Conservation (phyloP, 2,888 invertebrate genomes). For the Mactromeris polynyma region DNA sequence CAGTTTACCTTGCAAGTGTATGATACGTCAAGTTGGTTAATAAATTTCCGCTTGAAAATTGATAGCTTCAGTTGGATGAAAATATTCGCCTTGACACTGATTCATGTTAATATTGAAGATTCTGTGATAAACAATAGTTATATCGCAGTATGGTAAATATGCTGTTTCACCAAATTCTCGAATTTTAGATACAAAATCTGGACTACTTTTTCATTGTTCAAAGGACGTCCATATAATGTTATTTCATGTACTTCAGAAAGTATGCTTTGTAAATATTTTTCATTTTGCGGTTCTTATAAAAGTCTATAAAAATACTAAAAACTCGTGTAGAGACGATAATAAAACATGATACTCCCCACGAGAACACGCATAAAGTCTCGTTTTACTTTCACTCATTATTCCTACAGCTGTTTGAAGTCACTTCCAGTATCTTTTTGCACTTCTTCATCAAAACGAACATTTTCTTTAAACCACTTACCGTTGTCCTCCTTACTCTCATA, state of each 20-base stretch:
- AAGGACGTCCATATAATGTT: background rate
- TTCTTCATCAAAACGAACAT: constrained; percentile 47
- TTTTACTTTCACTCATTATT: constrained; percentile 35
- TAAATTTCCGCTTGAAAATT: no score
- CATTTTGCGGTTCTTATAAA: constrained; percentile 5
- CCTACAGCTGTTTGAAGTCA: constrained; percentile 41
- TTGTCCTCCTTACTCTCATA: background rate
- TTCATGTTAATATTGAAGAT: no score
- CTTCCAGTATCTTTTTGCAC: constrained; percentile 51
- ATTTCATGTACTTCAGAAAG: background rate
- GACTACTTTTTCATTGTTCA: background rate
- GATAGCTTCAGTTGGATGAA: no score
- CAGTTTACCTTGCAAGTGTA: no score
- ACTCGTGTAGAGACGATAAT: background rate
- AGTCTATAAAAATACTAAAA: constrained; percentile 14
- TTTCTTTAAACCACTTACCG: constrained; percentile 16
- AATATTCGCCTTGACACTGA: no score
- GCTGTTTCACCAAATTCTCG: no score
- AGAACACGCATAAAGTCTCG: constrained; percentile 28
- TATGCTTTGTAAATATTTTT: background rate
- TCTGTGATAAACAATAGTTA: no score
- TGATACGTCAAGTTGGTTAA: no score
- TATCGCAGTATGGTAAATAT: no score
- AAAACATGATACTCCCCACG: background rate
- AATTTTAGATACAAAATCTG: background rate